Conservation (phyloP, 2,113 vertebrate species). For the Talpa occidentalis region DNA sequence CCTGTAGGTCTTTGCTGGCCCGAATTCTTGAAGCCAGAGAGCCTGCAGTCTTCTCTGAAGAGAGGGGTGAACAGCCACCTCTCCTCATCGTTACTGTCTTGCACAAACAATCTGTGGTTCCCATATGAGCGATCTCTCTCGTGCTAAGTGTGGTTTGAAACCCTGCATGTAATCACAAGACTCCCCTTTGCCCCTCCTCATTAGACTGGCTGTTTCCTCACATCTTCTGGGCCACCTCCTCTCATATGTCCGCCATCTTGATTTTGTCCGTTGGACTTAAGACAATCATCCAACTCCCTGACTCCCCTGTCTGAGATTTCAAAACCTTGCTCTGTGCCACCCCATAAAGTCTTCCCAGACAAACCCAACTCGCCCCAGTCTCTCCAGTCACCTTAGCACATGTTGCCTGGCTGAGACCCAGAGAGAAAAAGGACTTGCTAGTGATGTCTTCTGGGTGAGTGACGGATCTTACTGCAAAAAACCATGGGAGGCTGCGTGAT, state of each 20-base stretch:
- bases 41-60: neutral
- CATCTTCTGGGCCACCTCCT: no score
- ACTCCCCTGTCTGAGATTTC: neutral
- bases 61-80: neutral
- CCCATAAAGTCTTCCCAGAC: neutral
- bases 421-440: neutral
- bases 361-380: neutral
- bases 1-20: neutral
- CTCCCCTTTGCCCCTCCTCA: neutral
- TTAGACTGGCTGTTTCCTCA: neutral
- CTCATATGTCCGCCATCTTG: neutral
- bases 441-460: neutral
- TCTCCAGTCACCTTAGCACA: neutral
- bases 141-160: neutral
- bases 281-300: neutral
- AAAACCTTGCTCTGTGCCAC: neutral
- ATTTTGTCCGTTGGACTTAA: neutral
- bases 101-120: neutral
- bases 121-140: no score
- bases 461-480: neutral
- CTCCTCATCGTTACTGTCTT: neutral
- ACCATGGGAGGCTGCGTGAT: neutral
- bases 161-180: no score
- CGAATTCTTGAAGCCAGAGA: neutral
- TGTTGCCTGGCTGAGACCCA: neutral